These are phyloP conservation scores for Melangyna quadrimaculata DNA, from an alignment of 2,888 invertebrate genomes.

Conservation along the genomic window DNA sequence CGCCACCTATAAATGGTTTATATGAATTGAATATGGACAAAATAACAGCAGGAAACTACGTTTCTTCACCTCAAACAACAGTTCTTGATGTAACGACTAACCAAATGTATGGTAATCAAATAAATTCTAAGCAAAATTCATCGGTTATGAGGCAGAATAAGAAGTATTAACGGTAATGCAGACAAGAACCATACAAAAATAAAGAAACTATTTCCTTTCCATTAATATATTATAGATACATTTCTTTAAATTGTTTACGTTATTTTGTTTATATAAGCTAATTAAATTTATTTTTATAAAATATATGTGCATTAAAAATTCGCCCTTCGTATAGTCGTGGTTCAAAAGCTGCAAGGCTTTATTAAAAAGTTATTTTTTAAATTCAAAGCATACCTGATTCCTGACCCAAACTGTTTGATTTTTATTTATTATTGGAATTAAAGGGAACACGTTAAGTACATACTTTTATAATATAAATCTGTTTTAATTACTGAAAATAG, in stretches of 20 bases:
- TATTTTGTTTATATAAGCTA: constrained; percentile 13
- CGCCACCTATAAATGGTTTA: constrained; percentile 66
- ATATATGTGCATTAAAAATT: constrained; percentile 2
- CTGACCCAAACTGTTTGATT: background rate
- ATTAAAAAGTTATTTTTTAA: background rate
- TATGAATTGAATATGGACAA: constrained; percentile 72
- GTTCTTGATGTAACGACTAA: constrained; percentile 50
- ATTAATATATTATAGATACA: constrained; percentile 34
- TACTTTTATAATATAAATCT: background rate
- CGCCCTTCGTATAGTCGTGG: background rate
- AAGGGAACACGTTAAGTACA: background rate
- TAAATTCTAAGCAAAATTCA: constrained; percentile 55
- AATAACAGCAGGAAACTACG: constrained; percentile 30
- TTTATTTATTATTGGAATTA: background rate
- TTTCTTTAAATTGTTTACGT: constrained; percentile 35
- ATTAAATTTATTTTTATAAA: background rate
- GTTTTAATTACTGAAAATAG: background rate
- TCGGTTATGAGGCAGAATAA: constrained; percentile 58
- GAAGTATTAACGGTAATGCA: constrained; percentile 10
- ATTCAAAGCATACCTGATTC: background rate
- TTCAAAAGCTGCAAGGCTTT: background rate
- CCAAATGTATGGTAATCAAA: constrained; percentile 41
- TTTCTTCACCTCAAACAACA: constrained; percentile 11
- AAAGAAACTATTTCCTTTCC: constrained; percentile 50
- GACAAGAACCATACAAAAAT: background rate